Evolutionary conservation across 1,140 invertebrate species (phyloP).

Genomic region (Drosophila virilis): DNA sequence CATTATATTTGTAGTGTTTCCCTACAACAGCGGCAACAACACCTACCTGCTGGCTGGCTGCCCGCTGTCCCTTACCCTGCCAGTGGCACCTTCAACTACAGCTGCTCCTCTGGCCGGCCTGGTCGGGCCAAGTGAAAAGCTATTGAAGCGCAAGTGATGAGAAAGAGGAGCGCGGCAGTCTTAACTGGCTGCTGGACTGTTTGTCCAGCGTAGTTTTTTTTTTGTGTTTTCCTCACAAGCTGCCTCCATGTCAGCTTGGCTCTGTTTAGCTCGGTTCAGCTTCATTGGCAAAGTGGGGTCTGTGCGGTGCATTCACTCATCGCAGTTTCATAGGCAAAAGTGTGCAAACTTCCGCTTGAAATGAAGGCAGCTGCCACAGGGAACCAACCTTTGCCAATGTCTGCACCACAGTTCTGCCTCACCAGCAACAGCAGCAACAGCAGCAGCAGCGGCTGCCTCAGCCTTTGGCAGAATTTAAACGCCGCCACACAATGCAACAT

Average conservation of each 20-base stretch:
- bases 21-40: constrained; percentile 55
- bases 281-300: neutral
- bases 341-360: constrained; percentile 66
- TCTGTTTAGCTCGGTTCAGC: neutral
- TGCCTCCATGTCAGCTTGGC: no score
- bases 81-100: neutral
- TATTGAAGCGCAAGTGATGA: constrained; percentile 47
- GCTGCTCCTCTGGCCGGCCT: no score
- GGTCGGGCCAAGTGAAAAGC: constrained; percentile 55
- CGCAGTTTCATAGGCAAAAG: constrained; percentile 42
- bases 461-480: constrained; percentile 38
- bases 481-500: constrained; percentile 41
- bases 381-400: no score
- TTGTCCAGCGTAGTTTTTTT: neutral
- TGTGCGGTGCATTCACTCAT: constrained; percentile 44
- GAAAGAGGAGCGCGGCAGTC: constrained; percentile 11
- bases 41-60: constrained; percentile 44
- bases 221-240: neutral
- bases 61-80: neutral
- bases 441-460: neutral
- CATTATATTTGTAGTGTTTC: constrained; percentile 59
- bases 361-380: constrained; percentile 13
- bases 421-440: no score
- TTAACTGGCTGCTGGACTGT: neutral
- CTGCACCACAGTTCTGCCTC: no score